phyloP scores from a whole-genome alignment of 2,797 vertebrate species.

The Gymnopithys bicolor region DNA sequence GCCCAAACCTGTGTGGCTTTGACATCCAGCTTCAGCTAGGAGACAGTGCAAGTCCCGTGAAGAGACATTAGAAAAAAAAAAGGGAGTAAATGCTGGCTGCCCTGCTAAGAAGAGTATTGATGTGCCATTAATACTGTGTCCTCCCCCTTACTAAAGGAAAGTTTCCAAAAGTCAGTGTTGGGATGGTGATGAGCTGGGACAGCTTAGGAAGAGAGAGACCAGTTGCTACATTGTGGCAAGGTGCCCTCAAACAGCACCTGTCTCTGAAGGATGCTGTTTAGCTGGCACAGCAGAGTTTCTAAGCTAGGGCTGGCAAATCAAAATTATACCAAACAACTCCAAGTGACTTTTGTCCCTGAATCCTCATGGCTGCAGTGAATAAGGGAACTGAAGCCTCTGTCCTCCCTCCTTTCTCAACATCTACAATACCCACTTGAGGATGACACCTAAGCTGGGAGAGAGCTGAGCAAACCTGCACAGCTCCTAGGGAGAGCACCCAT shows the following conservation, averaged over 20 bases:
- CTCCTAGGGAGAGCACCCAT: background rate
- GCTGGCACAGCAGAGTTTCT: background rate
- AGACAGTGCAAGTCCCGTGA: background rate
- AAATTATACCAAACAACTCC: background rate
- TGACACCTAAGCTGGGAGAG: background rate
- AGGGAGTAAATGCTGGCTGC: background rate
- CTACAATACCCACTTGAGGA: background rate
- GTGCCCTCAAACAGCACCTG: background rate
- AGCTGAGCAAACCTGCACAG: background rate
- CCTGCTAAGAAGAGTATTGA: background rate
- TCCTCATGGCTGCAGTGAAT: background rate
- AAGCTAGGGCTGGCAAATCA: background rate
- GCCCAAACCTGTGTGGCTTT: conserved; percentile 19
- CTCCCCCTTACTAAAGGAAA: background rate
- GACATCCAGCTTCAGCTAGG: background rate
- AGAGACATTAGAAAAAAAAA: background rate
- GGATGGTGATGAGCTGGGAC: background rate
- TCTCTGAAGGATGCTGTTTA: background rate
- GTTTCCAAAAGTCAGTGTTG: background rate
- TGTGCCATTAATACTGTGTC: background rate
- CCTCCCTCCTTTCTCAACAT: background rate
- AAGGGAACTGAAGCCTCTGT: background rate
- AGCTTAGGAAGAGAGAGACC: background rate
- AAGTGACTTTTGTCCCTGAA: background rate
- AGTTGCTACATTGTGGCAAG: accelerated